Base-by-base conservation (phyloP, 2,113 vertebrate species). In the Prolemur simus region DNA sequence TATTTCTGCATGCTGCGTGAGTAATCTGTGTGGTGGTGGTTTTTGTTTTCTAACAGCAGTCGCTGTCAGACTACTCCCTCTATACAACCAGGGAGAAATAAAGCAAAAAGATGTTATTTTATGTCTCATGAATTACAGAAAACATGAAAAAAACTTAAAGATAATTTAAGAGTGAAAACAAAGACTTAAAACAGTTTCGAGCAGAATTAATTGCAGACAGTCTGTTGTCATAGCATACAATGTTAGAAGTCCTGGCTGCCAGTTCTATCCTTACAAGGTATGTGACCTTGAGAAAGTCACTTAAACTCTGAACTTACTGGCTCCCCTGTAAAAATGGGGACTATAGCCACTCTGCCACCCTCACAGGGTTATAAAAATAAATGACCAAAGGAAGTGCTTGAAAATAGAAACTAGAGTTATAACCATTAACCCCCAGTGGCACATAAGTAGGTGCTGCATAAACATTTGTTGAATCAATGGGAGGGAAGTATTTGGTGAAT, bases 21-120 rank as follows among this genome's bases (percentile, higher is more conserved):
- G 20, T 49, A 54, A 42, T 58, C 52, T 34, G 4, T 73, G 18
- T 78, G 32, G 5, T 93, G 34, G 58, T 37, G 13, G 37, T 42
- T 82, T 47, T 69, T 71, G 0, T 15, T 29, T 74, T 64, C 69
- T 54, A 54, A 71, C 9, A 69, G 64, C 8, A 90, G 42, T 74
- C 10, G 32, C 56, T 87, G 73, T 83, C 32, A 74, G 34, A 69
- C 78, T 91, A 45, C 34, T 34, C 20, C 3, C 73, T 64, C 1
- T 85, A 13, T 91, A 47, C 93, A 94, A 87, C 3, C 23, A 87
- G 85, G 68, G 73, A 90, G 63, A 96, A 93, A 76, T 74, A 85
- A 96, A 76, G 89, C 47, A 8, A 15, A 49, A 47, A 37, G n/a
- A 54, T 54, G 52, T 54, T 54, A 54, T 18, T 78, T 95, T 82